Base-by-base conservation (phyloP, 2,888 invertebrate species). In the Acrobeloides nanus region DNA sequence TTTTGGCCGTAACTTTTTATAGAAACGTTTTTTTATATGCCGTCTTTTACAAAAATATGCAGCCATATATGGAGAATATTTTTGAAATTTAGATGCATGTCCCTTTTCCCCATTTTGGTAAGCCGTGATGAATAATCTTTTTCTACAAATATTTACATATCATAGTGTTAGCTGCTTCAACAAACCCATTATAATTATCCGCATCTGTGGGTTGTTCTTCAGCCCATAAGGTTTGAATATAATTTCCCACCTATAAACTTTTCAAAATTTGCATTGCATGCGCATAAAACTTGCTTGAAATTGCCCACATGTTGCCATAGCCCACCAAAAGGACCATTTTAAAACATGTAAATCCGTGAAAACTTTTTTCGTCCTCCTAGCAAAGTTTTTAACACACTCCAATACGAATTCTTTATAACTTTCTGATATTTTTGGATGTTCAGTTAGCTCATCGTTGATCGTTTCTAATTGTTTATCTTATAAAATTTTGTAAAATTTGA, bases 211-310 rank as follows among this genome's bases (percentile, higher is more conserved):
- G 0, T 59, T 65, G n/a, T n/a, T n/a, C n/a, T n/a, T n/a, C n/a
- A 24, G 82, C 81, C 88, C 89, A 90, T 26, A 92, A 76, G 5
- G 86, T 80, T 75, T 92, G 90, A 60, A 85, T 80, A 74, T 88
- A 90, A 18, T 79, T 81, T 66, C 83, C 82, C 7, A 84, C 81
- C 78, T 67, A 43, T 26, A 61, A 34, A 2, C 26, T 4, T n/a
- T n/a, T n/a, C n/a, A 8, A 1, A 15, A 6, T 8, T 5, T 34
- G 39, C 7, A 34, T 12, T 10, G 4, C 27, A 10, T 17, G 7
- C 24, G n/a, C 15, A 10, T 21, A 29, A 17, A 25, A 1, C 33
- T 38, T 44, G 84, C 81, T 77, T 84, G 84, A 24, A 83, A 76
- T 72, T 83, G 83, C 2, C 84, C 84, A 61, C 84, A 83, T 20